A percentile compares a stretch with the other conserved stretches of the same genome.
Evolutionary conservation across 92 coral and sea anemone genomes (phyloP).

Genomic region (Micromussa lordhowensis): DNA sequence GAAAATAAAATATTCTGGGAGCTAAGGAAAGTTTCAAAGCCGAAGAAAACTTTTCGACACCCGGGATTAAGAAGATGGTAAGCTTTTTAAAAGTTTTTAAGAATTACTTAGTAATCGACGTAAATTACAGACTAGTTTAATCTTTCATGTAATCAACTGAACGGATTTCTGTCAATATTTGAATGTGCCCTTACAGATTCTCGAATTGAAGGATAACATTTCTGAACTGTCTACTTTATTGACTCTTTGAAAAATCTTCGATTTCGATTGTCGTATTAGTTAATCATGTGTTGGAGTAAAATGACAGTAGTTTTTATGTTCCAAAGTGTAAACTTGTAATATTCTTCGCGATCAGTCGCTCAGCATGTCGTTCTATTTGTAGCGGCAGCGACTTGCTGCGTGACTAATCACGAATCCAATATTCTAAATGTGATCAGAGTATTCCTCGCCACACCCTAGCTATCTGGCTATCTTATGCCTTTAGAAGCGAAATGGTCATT

Average conservation of each 20-base stretch:
- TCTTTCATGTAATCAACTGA: neutral
- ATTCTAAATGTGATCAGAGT: neutral
- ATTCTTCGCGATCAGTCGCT: neutral
- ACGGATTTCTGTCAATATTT: neutral
- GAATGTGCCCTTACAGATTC: neutral
- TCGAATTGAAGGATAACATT: neutral
- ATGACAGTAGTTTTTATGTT: neutral
- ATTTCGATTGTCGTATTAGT: neutral
- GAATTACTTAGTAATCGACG: neutral
- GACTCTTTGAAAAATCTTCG: neutral
- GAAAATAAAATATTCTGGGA: neutral
- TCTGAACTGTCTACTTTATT: neutral
- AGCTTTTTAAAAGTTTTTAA: neutral
- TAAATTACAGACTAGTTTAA: neutral
- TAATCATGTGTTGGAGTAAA: neutral
- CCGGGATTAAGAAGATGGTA: neutral
- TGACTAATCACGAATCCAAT: slow-evolving; percentile 5
- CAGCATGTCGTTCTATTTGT: neutral
- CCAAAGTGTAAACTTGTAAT: neutral
- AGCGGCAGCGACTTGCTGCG: neutral
- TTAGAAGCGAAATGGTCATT: neutral
- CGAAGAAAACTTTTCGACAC: neutral
- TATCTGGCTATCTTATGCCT: neutral
- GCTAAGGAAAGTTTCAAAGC: neutral
- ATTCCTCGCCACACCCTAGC: neutral